Evolutionary conservation across 1,140 invertebrate species (phyloP).

Genomic region (Rhopalosiphum padi): DNA sequence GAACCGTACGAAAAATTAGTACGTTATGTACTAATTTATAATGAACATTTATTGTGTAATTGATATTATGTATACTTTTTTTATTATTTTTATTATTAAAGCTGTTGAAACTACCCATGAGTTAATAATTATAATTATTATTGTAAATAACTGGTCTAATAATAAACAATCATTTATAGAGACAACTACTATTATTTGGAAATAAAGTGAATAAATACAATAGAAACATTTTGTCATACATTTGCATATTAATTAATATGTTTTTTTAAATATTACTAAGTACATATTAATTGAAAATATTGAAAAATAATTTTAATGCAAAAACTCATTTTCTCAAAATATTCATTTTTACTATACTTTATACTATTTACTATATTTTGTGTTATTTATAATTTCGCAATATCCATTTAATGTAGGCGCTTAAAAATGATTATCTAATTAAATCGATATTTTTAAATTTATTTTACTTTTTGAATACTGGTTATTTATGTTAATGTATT

Average conservation of each 20-base stretch:
- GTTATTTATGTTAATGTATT: background rate
- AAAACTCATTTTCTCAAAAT: background rate
- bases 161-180: background rate
- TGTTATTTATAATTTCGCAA: background rate
- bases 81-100: background rate
- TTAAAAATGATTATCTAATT: background rate
- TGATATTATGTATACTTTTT: too few species aligned
- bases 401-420: background rate
- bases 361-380: background rate
- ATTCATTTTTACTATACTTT: background rate
- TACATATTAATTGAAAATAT: background rate
- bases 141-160: background rate
- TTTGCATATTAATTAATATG: background rate
- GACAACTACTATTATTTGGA: background rate
- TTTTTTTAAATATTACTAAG: background rate
- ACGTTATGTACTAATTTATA: too few species aligned
- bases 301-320: background rate
- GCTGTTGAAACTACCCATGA: background rate
- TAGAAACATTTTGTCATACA: background rate
- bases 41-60: background rate
- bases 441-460: background rate
- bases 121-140: background rate
- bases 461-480: background rate
- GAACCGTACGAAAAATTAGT: background rate
- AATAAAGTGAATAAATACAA: background rate